Base-by-base conservation (phyloP, 2,113 vertebrate species). In the Trematomus loennbergii region DNA sequence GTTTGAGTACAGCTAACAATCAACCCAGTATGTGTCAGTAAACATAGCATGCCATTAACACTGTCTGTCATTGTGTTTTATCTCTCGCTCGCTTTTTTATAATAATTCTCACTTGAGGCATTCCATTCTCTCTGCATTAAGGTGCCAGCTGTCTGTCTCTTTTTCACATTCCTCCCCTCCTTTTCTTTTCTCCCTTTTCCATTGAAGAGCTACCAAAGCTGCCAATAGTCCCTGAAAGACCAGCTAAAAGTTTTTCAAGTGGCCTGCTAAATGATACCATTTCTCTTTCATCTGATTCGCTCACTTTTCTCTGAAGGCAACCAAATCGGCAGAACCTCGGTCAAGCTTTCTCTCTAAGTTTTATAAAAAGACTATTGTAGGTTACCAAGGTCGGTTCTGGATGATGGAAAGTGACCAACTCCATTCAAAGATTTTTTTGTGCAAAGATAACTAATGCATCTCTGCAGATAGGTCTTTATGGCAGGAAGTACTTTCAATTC, bases 31-130 rank as follows among this genome's bases (percentile, higher is more conserved):
- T 12, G 36, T 75, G 62, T 46, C 58, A 74, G 68, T 89, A 81
- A 89, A 85, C 81, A 76, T 45, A 81, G 20, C 46, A 76, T n/a
- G 48, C 25, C 48, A 70, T 83, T 65, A 79, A 74, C 66, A 63
- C 67, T 2, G 40, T 22, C 33, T 59, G 22, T 75, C 58, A 57
- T 16, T 53, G 11, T 33, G n/a, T 82, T 81, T 81, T 75, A 83
- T 87, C 83, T 69, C 52, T 64, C 4, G 2, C 64, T 66, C 22
- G 3, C 87, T 85, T 67, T 43, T 17, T 75, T 48, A 18, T 50
- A 18, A 9, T 80, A 18, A 9, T 77, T 68, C 60, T 73, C 53
- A 40, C 60, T 68, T 63, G 22, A 33, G 55, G 18, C 46, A n/a
- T 66, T 5, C 10, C 49, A 65, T 46, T 52, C 80, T 45, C 49